Evolutionary conservation across 2,797 vertebrate genomes (phyloP).

Genomic region (Leuciscus waleckii): DNA sequence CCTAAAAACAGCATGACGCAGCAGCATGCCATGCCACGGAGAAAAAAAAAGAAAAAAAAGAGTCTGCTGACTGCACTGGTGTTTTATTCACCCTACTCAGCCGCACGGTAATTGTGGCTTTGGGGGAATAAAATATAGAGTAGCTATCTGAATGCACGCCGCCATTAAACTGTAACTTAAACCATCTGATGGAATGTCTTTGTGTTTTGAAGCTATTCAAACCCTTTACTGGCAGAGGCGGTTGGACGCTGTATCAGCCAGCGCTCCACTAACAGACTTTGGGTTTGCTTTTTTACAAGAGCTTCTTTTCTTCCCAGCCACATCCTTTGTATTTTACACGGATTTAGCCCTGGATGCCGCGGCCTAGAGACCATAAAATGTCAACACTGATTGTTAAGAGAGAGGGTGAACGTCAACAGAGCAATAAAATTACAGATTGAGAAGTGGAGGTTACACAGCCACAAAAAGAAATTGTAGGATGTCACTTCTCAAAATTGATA

Average conservation of each 20-base stretch:
- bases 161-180: slow-evolving; percentile 68
- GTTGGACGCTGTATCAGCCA: slow-evolving; percentile 65
- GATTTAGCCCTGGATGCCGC: slow-evolving; percentile 66
- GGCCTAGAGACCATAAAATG: slow-evolving; percentile 63
- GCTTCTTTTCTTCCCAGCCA: slow-evolving; percentile 70
- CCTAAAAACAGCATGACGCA: slow-evolving; percentile 62
- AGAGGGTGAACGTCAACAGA: slow-evolving; percentile 7
- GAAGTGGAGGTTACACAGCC: not conserved
- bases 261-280: slow-evolving; percentile 55
- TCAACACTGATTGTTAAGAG: slow-evolving; percentile 63
- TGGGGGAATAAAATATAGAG: slow-evolving; percentile 58
- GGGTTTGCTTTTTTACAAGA: slow-evolving; percentile 66
- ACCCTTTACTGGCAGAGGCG: slow-evolving; percentile 60
- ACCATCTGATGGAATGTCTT: slow-evolving; percentile 66
- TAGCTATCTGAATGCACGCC: slow-evolving; percentile 61
- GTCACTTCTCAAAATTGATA: not conserved
- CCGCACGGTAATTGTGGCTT: slow-evolving; percentile 63
- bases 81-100: slow-evolving; percentile 63
- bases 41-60: not conserved
- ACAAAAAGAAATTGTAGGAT: not conserved
- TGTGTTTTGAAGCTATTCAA: slow-evolving; percentile 67
- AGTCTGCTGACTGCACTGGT: slow-evolving; percentile 57
- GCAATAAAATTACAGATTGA: not conserved
- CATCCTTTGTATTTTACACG: slow-evolving; percentile 64
- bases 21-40: slow-evolving; percentile 51